A percentile compares a stretch with the other conserved stretches of the same genome.
These are phyloP conservation scores for Gnatocerus cornutus DNA, from an alignment of 2,888 invertebrate genomes.

Conservation along the genomic window DNA sequence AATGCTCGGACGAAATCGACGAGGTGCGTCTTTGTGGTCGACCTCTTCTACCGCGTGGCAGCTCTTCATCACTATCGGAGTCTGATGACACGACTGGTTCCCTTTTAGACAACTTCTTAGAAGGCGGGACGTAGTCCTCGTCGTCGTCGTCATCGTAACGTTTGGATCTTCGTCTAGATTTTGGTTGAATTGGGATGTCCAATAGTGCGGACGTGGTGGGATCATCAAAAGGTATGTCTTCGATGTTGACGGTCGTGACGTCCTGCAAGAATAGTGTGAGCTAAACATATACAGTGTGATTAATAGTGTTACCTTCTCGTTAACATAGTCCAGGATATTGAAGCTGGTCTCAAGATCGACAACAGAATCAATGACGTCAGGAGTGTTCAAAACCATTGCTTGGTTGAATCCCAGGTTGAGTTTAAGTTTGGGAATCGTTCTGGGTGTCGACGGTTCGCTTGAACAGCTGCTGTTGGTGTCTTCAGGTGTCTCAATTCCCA, in stretches of 20 bases:
- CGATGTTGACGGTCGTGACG: conserved; percentile 49
- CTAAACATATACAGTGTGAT: too few relatives aligned
- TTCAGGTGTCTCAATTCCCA: conserved; percentile 51
- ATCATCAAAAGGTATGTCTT: conserved; percentile 45
- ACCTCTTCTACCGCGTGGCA: conserved; percentile 66
- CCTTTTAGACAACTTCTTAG: conserved; percentile 50
- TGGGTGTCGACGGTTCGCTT: conserved; percentile 3
- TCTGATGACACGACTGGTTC: conserved; percentile 49
- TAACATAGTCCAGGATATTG: conserved; percentile 66
- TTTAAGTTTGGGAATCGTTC: conserved; percentile 48
- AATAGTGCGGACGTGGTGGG: conserved; percentile 38
- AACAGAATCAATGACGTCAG: conserved; percentile 70
- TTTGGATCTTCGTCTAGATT: conserved; percentile 53
- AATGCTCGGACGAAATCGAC: conserved; percentile 70
- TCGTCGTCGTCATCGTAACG: conserved; percentile 60
- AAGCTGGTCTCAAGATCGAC: conserved; percentile 65
- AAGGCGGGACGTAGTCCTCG: conserved; percentile 65
- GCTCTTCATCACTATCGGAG: conserved; percentile 56
- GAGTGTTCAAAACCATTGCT: conserved; percentile 64
- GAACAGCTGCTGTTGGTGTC: conserved; percentile 52
- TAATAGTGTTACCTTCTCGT: conserved; percentile 60
- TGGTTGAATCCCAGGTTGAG: conserved; percentile 52
- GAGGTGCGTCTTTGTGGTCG: conserved; percentile 73
- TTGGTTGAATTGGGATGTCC: conserved; percentile 5
- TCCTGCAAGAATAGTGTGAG: conserved; percentile 54